phyloP scores from a whole-genome alignment of 2,888 invertebrate species.

The Oeneis ivallda region DNA sequence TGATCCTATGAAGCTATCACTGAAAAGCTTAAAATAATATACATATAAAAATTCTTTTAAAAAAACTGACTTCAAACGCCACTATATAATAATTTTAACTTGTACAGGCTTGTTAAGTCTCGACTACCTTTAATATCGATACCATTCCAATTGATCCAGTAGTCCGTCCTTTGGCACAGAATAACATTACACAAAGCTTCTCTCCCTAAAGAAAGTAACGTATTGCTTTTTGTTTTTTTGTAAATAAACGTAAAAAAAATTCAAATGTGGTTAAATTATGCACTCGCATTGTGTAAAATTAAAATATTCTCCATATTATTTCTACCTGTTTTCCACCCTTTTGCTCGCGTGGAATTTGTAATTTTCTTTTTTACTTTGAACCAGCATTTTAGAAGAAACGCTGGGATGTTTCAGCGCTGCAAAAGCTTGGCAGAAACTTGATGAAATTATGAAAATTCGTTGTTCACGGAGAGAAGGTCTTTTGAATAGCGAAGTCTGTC shows the following conservation, averaged over 20 bases:
- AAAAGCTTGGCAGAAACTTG: neutral
- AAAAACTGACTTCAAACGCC: too few relatives aligned
- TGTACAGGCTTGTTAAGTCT: too few relatives aligned
- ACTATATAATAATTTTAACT: too few relatives aligned
- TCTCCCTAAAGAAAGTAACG: neutral
- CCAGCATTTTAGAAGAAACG: neutral
- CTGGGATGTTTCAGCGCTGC: neutral
- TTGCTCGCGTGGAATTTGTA: slow-evolving; percentile 8
- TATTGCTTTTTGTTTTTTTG: neutral
- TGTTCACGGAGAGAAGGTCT: neutral
- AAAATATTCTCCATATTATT: slow-evolving; percentile 11
- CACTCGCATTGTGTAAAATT: slow-evolving; percentile 12
- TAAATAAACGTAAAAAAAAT: slow-evolving; percentile 17
- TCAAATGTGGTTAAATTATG: slow-evolving; percentile 18
- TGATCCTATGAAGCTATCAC: too few relatives aligned
- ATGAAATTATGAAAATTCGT: neutral
- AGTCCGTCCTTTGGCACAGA: neutral
- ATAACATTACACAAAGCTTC: neutral
- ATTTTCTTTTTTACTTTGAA: slow-evolving; percentile 6
- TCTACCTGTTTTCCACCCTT: slow-evolving; percentile 5
- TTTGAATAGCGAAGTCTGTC: neutral
- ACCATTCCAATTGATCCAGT: neutral
- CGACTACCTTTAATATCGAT: too few relatives aligned
- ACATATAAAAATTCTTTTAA: too few relatives aligned
- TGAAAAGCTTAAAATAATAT: too few relatives aligned